These are phyloP conservation scores for Squalus acanthias DNA, from an alignment of 2,797 vertebrate species.

Conservation along the genomic window DNA sequence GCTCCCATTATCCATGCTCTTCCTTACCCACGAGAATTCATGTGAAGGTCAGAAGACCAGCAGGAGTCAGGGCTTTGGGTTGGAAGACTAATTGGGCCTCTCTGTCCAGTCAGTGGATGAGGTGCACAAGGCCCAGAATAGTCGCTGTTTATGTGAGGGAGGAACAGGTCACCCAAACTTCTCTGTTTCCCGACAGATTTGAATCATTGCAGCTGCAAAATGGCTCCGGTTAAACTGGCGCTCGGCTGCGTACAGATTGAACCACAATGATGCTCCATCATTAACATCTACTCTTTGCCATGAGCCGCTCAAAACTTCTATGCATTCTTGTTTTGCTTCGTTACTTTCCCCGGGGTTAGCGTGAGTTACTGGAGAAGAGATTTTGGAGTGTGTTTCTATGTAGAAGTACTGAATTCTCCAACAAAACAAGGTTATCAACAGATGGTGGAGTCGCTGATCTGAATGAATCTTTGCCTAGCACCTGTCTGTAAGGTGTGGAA, in stretches of 20 bases:
- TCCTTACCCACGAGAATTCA: not conserved
- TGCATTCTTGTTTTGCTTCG: not conserved
- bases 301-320: not conserved
- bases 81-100: not conserved
- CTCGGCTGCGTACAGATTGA: not conserved
- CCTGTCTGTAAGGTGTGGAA: not conserved
- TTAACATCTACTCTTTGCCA: not conserved
- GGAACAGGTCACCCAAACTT: not conserved
- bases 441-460: not conserved
- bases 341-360: not conserved
- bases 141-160: not conserved
- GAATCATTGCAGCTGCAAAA: not conserved
- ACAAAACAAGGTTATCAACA: not conserved
- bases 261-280: not conserved
- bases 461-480: not conserved
- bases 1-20: not conserved
- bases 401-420: not conserved
- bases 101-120: not conserved
- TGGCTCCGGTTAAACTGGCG: not conserved
- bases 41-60: not conserved
- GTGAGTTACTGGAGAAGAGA: not conserved
- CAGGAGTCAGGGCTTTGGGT: too few relatives aligned
- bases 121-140: not conserved
- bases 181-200: not conserved
- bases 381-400: not conserved